Conservation (phyloP, 2,888 invertebrate species). For the Calameuta idolon region DNA sequence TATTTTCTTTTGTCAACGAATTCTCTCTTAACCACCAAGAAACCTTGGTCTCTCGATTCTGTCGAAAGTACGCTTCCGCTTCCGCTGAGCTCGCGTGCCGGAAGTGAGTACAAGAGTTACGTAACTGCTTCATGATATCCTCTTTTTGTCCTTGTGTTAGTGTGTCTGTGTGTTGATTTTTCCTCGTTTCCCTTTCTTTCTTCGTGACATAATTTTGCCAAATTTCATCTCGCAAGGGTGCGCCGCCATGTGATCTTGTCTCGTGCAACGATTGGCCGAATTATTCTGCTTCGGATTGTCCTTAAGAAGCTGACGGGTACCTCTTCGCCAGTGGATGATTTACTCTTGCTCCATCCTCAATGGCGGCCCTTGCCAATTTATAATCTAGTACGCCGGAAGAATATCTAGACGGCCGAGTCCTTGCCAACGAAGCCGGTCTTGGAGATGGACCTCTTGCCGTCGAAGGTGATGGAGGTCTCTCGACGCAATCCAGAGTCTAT, state of each 20-base stretch:
- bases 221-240: neutral
- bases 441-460: conserved; percentile 84
- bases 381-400: conserved; percentile 68
- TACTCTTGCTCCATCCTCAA: neutral
- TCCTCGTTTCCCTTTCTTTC: conserved; percentile 19
- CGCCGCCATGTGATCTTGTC: conserved; percentile 1
- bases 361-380: conserved; percentile 49
- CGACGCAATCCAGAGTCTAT: conserved; percentile 77
- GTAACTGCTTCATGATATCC: neutral
- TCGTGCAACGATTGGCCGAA: neutral
- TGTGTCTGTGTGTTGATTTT: conserved; percentile 19
- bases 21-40: neutral
- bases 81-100: neutral
- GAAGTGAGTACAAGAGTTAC: neutral
- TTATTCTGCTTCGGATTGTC: neutral
- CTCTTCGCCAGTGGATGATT: neutral
- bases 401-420: conserved; percentile 85
- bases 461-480: conserved; percentile 84
- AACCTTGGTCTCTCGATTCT: neutral
- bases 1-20: neutral
- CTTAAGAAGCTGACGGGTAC: neutral
- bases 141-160: neutral
- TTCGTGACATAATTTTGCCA: conserved; percentile 5
- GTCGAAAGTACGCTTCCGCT: neutral
- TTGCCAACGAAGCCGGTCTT: conserved; percentile 89